phyloP scores from a whole-genome alignment of 2,888 invertebrate genomes.

The Drosophila seclusa region DNA sequence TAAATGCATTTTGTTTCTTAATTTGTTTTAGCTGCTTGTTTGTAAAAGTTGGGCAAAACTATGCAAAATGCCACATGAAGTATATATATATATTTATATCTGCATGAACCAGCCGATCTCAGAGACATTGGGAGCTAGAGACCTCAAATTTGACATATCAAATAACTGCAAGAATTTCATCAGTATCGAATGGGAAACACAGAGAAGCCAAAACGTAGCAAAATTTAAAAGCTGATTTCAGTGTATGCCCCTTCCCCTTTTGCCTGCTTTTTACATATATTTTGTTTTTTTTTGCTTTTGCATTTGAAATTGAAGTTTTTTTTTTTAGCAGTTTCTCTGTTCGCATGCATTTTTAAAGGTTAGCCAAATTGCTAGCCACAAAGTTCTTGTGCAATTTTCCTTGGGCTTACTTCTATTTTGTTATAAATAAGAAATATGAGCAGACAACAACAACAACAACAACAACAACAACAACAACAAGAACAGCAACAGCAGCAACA shows the following conservation, averaged over 20 bases:
- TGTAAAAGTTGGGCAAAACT: neutral
- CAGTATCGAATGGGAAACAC: neutral
- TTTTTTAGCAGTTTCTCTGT: neutral
- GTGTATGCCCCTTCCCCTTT: neutral
- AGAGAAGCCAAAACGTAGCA: neutral
- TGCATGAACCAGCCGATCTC: neutral
- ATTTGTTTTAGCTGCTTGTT: neutral
- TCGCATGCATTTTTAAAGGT: neutral
- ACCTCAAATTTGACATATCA: neutral
- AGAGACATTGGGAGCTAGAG: too few species aligned
- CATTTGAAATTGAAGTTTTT: neutral
- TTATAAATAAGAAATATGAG: neutral
- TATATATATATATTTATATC: neutral
- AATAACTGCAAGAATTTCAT: neutral
- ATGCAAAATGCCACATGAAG: fast-evolving
- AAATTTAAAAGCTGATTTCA: too few species aligned
- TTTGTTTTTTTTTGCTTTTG: neutral
- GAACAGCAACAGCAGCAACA: neutral
- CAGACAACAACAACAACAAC: neutral
- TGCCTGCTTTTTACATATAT: neutral
- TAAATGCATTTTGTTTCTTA: neutral
- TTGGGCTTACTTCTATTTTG: neutral
- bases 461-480: neutral
- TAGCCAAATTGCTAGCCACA: neutral
- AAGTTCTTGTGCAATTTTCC: neutral